These are phyloP conservation scores for Plotosus lineatus DNA, from an alignment of 2,113 vertebrate genomes.

Conservation along the genomic window DNA sequence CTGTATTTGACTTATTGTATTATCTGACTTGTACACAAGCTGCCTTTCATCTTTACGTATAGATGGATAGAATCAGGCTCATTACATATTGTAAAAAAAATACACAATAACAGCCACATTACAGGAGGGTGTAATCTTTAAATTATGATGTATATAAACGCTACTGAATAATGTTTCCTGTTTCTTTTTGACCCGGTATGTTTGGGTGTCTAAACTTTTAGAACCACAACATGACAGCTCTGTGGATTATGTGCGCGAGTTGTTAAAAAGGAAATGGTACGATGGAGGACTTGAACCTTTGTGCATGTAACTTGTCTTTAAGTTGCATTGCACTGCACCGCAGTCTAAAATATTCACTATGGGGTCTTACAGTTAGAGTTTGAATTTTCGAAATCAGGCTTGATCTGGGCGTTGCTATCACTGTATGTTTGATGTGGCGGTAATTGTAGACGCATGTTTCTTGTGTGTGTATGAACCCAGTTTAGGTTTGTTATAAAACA, in stretches of 20 bases:
- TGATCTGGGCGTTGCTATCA: not conserved
- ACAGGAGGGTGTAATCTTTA: too few relatives aligned
- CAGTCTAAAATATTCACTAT: not conserved
- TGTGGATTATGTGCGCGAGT: not conserved
- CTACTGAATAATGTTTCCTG: too few relatives aligned
- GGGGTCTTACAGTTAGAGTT: not conserved
- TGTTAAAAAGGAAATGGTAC: not conserved
- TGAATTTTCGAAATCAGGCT: not conserved
- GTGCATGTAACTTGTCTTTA: not conserved
- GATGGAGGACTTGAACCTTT: not conserved
- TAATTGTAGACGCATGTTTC: conserved; percentile 9
- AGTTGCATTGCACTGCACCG: not conserved
- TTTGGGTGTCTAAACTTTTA: not conserved
- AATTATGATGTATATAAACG: too few relatives aligned
- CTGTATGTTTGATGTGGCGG: not conserved
- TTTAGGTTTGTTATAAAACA: not conserved
- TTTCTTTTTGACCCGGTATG: too few relatives aligned
- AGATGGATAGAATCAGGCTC: too few relatives aligned
- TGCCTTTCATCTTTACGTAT: too few relatives aligned
- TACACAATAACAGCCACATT: too few relatives aligned
- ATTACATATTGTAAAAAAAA: too few relatives aligned
- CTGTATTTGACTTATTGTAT: too few relatives aligned
- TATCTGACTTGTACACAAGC: too few relatives aligned
- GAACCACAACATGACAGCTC: too few relatives aligned
- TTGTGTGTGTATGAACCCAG: not conserved